Conservation (phyloP, 2,797 vertebrate species). For the Stomatorhinus walkeri region DNA sequence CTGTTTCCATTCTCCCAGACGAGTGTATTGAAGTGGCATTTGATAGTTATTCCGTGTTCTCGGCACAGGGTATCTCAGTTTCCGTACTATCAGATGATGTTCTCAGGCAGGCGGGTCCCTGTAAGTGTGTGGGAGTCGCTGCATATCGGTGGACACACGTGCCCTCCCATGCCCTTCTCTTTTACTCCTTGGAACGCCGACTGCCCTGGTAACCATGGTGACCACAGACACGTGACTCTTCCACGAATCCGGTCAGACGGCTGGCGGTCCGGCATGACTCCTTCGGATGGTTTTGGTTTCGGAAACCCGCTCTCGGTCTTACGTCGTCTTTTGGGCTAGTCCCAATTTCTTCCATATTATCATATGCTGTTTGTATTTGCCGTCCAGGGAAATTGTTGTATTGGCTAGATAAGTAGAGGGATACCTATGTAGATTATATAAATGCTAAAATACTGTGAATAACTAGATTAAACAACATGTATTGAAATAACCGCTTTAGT, state of each 20-base stretch:
- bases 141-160: not conserved
- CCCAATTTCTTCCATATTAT: not conserved
- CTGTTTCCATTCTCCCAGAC: not conserved
- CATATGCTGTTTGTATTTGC: not conserved
- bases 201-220: slow-evolving; percentile 5
- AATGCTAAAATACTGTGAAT: not conserved
- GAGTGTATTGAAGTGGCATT: slow-evolving; percentile 14
- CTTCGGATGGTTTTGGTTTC: not conserved
- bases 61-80: slow-evolving; percentile 43
- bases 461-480: not conserved
- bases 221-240: slow-evolving; percentile 13
- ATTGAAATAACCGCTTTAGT: not conserved
- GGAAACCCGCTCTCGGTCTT: not conserved
- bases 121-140: not conserved
- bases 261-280: not conserved
- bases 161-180: not conserved
- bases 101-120: slow-evolving; percentile 45
- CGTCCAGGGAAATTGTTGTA: not conserved
- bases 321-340: not conserved
- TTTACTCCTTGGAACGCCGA: not conserved
- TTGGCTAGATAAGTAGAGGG: not conserved
- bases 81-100: slow-evolving; percentile 52
- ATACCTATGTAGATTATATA: not conserved
- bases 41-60: slow-evolving; percentile 42
- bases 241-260: not conserved